Conservation (phyloP, 2,797 vertebrate species). For the Kryptopterus vitreolus region DNA sequence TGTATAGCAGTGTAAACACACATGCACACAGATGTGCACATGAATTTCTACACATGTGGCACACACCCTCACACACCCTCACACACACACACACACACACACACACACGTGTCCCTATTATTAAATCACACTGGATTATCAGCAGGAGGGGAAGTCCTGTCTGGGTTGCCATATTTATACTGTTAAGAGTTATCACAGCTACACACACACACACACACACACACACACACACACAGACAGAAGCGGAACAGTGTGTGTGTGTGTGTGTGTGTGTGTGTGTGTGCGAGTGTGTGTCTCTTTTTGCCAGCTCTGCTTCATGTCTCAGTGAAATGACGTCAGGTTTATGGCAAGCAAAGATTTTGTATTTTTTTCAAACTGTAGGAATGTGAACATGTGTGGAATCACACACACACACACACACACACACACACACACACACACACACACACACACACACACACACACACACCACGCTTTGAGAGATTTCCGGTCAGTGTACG, state of each 20-base stretch:
- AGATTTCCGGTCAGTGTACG: background rate
- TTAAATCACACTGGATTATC: constrained; percentile 22
- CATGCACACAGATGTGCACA: background rate
- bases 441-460: too few species aligned
- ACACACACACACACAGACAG: background rate
- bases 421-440: too few species aligned
- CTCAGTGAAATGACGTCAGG: background rate
- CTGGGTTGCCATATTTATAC: background rate
- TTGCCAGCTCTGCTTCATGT: background rate
- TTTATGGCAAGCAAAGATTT: background rate
- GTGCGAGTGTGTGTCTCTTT: background rate
- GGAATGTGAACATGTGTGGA: background rate
- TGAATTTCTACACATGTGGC: constrained; percentile 64
- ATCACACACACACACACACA: background rate
- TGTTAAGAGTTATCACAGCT: constrained; percentile 1
- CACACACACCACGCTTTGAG: too few species aligned
- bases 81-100: background rate
- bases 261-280: too few species aligned
- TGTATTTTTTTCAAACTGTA: background rate
- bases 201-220: constrained; percentile 6
- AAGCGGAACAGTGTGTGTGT: too few species aligned
- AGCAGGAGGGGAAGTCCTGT: constrained; percentile 5
- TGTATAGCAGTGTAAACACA: constrained; percentile 77
- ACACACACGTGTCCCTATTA: background rate
- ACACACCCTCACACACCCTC: constrained; percentile 43